A percentile compares a stretch with the other conserved stretches of the same genome.
phyloP scores from a whole-genome alignment of 2,113 vertebrate species.

The Fulmarus glacialis region DNA sequence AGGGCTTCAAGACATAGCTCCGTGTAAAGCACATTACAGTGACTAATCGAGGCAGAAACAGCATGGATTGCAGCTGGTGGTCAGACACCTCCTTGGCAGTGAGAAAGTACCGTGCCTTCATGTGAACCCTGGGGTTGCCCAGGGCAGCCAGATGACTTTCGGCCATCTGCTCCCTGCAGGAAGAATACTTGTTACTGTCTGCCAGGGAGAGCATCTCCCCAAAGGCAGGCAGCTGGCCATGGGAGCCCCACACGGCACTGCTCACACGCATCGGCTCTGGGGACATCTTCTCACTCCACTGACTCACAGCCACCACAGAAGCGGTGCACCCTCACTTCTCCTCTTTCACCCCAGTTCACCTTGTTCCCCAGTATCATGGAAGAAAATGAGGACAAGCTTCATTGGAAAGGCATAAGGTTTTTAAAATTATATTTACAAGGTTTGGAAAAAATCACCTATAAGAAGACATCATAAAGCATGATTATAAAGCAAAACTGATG shows the following conservation, averaged over 20 bases:
- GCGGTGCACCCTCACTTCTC: rapidly evolving
- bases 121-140: background rate
- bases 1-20: background rate
- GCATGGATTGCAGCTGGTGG: background rate
- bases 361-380: background rate
- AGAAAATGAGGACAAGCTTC: background rate
- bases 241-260: background rate
- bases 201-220: background rate
- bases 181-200: background rate
- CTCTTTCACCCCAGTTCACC: background rate
- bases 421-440: background rate
- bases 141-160: background rate
- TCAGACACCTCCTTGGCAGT: background rate
- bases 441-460: background rate
- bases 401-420: background rate
- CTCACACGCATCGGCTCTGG: rapidly evolving
- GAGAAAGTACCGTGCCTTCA: rapidly evolving
- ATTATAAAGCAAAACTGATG: background rate
- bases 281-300: background rate
- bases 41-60: background rate
- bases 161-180: background rate
- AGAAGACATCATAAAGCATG: background rate
- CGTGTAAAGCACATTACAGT: background rate
- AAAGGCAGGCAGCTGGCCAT: background rate
- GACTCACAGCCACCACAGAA: rapidly evolving